Evolutionary conservation across 2,888 invertebrate genomes (phyloP).

Genomic region (Thysanoteuthis rhombus): DNA sequence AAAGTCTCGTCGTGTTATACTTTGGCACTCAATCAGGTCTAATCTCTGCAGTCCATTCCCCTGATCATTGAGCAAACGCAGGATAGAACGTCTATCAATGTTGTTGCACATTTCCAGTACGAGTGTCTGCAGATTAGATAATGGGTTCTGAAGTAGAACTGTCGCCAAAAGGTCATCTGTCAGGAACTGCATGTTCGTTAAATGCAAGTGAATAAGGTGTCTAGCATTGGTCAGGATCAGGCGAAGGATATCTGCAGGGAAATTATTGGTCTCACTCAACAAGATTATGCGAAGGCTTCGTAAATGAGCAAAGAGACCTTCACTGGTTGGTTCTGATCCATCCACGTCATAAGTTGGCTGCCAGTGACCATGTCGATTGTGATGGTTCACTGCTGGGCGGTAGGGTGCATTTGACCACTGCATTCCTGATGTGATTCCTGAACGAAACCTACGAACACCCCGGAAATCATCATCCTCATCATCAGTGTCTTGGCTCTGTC

Average conservation of each 20-base stretch:
- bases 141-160: constrained; percentile 34
- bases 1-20: constrained; percentile 23
- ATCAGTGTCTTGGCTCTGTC: not conserved
- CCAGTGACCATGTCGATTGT: not conserved
- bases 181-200: constrained; percentile 36
- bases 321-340: not conserved
- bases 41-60: constrained; percentile 19
- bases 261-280: constrained; percentile 33
- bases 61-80: not conserved
- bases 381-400: not conserved
- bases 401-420: not conserved
- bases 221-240: constrained; percentile 34
- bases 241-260: constrained; percentile 32
- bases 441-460: not conserved
- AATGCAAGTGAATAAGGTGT: constrained; percentile 34
- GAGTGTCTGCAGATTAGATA: constrained; percentile 29
- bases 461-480: not conserved
- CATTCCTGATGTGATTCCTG: not conserved
- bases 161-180: constrained; percentile 34
- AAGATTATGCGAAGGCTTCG: constrained; percentile 35
- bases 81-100: not conserved
- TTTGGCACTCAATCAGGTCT: constrained; percentile 28
- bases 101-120: constrained; percentile 24
- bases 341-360: not conserved
- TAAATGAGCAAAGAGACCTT: constrained; percentile 29